A percentile compares a stretch with the other conserved stretches of the same genome.
Conservation (phyloP, 2,888 invertebrate genomes). For the Gasteruption jaculator region DNA sequence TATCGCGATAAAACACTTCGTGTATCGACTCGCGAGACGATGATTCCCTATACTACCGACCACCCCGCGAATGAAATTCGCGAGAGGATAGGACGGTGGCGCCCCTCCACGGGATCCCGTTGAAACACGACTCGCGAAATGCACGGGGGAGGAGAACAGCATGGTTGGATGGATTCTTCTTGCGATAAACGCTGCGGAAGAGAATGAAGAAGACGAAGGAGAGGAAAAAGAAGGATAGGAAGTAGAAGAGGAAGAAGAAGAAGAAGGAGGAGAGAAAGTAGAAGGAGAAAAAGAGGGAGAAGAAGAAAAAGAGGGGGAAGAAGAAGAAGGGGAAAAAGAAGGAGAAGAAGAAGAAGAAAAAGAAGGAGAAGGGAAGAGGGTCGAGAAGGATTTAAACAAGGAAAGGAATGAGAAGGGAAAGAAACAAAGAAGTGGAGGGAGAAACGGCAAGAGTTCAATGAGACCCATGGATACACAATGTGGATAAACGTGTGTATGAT, state of each 20-base stretch:
- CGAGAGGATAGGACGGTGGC: constrained; percentile 47
- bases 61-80: constrained; percentile 30
- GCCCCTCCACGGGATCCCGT: constrained; percentile 31
- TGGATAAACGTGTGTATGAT: too few relatives aligned
- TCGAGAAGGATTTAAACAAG: too few relatives aligned
- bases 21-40: constrained; percentile 28
- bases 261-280: background rate
- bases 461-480: too few relatives aligned
- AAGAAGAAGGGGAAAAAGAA: background rate
- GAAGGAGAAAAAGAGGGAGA: constrained; percentile 13
- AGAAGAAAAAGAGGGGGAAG: constrained; percentile 4
- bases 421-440: too few relatives aligned
- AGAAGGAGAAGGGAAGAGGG: constrained; percentile 6
- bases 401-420: too few relatives aligned
- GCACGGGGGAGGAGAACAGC: background rate
- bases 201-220: constrained; percentile 15
- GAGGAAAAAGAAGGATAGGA: background rate
- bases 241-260: background rate
- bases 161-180: constrained; percentile 14
- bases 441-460: too few relatives aligned
- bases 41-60: constrained; percentile 42
- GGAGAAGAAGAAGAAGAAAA: background rate
- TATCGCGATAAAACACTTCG: background rate
- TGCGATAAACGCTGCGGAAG: too few relatives aligned
- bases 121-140: background rate